Evolutionary conservation across 2,888 invertebrate species (phyloP).

Genomic region (Chesias legatella): DNA sequence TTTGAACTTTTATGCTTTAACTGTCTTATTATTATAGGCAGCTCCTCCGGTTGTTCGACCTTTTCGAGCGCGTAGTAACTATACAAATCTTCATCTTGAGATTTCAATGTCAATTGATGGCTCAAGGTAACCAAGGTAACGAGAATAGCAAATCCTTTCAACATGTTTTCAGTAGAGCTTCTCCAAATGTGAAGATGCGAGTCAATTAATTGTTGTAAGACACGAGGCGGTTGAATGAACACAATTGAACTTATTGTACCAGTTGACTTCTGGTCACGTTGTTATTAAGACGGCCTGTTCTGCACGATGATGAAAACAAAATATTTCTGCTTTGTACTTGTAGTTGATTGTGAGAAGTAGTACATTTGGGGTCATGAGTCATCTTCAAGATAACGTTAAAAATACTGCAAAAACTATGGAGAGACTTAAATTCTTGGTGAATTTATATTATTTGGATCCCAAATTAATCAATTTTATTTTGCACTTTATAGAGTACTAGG

Average conservation of each 20-base stretch:
- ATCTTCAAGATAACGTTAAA: too few species aligned
- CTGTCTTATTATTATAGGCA: conserved; percentile 28
- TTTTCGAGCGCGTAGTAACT: conserved; percentile 34
- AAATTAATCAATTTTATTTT: too few species aligned
- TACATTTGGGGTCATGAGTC: too few species aligned
- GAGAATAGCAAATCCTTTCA: conserved; percentile 20
- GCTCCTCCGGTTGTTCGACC: conserved; percentile 23
- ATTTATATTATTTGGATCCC: too few species aligned
- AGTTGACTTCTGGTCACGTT: conserved; percentile 48
- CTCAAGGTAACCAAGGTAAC: conserved; percentile 17
- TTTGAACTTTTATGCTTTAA: conserved; percentile 26
- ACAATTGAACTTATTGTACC: conserved; percentile 48
- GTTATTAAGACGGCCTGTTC: conserved; percentile 19
- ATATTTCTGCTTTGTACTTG: too few species aligned
- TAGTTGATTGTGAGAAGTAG: too few species aligned
- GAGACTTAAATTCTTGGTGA: too few species aligned
- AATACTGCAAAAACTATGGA: too few species aligned
- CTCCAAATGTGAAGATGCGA: conserved; percentile 17
- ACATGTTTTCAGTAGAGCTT: conserved; percentile 17
- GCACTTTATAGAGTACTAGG: too few species aligned
- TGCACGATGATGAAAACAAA: conserved; percentile 6
- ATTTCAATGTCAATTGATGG: conserved; percentile 26
- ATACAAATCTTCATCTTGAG: conserved; percentile 16
- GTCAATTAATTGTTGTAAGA: conserved; percentile 27
- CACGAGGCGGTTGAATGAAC: conserved; percentile 33